These are phyloP conservation scores for Telenomus remus DNA, from an alignment of 1,140 invertebrate species.

Conservation along the genomic window DNA sequence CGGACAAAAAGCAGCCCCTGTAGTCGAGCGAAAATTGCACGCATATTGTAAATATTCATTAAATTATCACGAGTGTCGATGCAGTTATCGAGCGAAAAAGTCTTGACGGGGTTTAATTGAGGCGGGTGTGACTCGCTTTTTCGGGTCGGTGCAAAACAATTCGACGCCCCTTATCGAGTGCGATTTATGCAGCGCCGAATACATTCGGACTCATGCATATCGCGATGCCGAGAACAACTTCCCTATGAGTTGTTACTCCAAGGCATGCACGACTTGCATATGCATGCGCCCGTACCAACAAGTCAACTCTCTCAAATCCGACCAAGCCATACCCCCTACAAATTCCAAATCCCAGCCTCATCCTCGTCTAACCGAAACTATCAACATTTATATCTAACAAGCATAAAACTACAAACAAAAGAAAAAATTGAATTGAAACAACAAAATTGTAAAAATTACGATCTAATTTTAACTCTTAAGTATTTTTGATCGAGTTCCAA, in stretches of 20 bases:
- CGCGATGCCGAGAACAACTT: slow-evolving; percentile 58
- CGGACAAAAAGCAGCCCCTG: slow-evolving; percentile 13
- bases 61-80: slow-evolving; percentile 41
- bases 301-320: slow-evolving; percentile 8
- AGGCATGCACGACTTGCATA: slow-evolving; percentile 71
- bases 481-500: no score
- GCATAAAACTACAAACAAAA: no score
- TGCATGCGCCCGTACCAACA: slow-evolving; percentile 63
- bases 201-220: slow-evolving; percentile 69
- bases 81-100: slow-evolving; percentile 56
- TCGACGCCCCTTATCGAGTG: slow-evolving; percentile 41
- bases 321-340: not conserved
- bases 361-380: no score
- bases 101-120: slow-evolving; percentile 52
- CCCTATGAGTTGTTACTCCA: slow-evolving; percentile 72
- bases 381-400: no score
- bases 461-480: no score
- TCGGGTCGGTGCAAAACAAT: slow-evolving; percentile 40
- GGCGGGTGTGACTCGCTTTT: slow-evolving; percentile 48
- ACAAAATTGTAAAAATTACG: no score
- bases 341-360: not conserved
- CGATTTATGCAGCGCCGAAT: slow-evolving; percentile 62
- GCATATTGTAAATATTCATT: slow-evolving; percentile 49
- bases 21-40: slow-evolving; percentile 17
- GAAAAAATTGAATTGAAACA: no score